phyloP scores from a whole-genome alignment of 2,888 invertebrate genomes.

The Lagria hirta region DNA sequence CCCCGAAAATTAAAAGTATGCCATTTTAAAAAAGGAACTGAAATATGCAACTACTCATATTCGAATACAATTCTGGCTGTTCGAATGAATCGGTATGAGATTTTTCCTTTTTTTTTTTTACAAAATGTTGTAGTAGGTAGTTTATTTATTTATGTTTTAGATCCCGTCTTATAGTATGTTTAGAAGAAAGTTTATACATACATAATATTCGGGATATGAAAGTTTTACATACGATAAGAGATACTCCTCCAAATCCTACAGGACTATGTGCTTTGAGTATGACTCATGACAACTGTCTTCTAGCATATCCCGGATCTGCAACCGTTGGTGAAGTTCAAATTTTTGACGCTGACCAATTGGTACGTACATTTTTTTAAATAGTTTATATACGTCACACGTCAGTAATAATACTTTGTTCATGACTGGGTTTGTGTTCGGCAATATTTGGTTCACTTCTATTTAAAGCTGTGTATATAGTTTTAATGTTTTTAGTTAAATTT shows the following conservation, averaged over 20 bases:
- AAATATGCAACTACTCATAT: conserved; percentile 95
- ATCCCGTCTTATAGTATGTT: conserved; percentile 85
- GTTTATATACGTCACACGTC: too few species aligned
- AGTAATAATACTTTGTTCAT: too few species aligned
- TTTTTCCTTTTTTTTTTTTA: too few species aligned
- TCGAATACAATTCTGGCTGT: conserved; percentile 95
- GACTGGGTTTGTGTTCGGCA: too few species aligned
- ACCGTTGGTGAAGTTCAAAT: conserved; percentile 94
- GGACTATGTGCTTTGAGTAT: conserved; percentile 88
- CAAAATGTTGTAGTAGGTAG: too few species aligned
- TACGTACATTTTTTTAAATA: conserved; percentile 49
- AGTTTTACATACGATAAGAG: conserved; percentile 95
- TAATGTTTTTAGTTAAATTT: too few species aligned
- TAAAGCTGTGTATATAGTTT: too few species aligned
- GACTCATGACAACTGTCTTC: conserved; percentile 85
- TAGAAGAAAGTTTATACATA: conserved; percentile 96
- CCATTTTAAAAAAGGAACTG: conserved; percentile 96
- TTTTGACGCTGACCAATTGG: conserved; percentile 89
- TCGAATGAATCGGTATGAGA: conserved; percentile 81
- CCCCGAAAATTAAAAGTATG: conserved; percentile 92
- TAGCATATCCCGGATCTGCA: conserved; percentile 96
- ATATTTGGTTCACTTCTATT: too few species aligned
- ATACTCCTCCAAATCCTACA: conserved; percentile 93
- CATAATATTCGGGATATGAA: conserved; percentile 99
- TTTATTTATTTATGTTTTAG: conserved; percentile 39